Conservation (phyloP, 2,888 invertebrate genomes). For the Tolmerus cingulatus region DNA sequence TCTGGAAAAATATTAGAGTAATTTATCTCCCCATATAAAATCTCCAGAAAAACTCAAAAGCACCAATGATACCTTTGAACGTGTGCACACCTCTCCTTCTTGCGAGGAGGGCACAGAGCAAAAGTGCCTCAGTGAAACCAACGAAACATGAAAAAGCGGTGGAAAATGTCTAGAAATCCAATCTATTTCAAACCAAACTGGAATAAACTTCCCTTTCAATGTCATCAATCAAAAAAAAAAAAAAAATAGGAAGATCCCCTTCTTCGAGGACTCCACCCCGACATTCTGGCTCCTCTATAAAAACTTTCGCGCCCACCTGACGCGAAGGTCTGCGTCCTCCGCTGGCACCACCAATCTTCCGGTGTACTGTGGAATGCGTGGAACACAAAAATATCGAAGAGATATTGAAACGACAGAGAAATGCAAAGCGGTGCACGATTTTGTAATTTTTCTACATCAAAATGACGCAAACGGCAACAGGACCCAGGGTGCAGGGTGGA, state of each 20-base stretch:
- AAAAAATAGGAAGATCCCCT: background rate
- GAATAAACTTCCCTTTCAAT: conserved; percentile 13
- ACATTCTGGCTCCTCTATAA: background rate
- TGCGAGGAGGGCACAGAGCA: background rate
- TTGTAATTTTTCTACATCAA: background rate
- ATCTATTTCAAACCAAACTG: background rate
- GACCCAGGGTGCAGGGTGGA: background rate
- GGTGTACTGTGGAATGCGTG: background rate
- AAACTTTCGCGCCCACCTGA: background rate
- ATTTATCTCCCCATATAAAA: background rate
- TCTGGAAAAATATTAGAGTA: conserved; percentile 8
- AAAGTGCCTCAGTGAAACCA: background rate
- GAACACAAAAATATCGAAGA: background rate
- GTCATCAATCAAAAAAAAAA: conserved; percentile 2
- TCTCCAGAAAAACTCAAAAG: background rate
- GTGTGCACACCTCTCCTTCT: background rate
- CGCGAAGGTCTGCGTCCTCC: background rate
- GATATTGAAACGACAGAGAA: background rate
- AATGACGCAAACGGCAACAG: background rate
- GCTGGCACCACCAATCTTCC: background rate
- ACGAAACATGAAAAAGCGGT: background rate
- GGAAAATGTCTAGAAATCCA: background rate
- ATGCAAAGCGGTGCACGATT: background rate
- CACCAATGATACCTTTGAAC: background rate
- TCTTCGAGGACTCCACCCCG: background rate